phyloP scores from a whole-genome alignment of 2,888 invertebrate species.

The Eumerus sabulonum region DNA sequence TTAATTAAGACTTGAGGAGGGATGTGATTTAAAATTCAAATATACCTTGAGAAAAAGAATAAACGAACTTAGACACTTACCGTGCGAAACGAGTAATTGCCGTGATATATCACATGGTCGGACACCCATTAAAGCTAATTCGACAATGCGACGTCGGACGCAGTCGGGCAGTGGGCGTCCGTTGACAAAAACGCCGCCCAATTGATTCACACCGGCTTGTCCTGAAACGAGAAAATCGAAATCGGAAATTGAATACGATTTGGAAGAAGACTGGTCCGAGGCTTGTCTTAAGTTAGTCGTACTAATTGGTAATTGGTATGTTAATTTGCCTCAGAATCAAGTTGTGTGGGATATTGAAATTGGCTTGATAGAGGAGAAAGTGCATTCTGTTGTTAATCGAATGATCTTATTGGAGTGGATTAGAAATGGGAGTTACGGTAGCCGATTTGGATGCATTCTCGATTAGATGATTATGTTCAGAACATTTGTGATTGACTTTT shows the following conservation, averaged over 20 bases:
- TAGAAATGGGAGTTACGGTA: slow-evolving; percentile 58
- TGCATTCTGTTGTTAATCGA: slow-evolving; percentile 60
- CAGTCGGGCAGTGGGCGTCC: slow-evolving; percentile 98
- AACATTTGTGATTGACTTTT: not conserved
- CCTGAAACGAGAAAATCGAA: slow-evolving; percentile 81
- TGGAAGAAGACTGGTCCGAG: slow-evolving; percentile 32
- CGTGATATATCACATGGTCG: slow-evolving; percentile 98
- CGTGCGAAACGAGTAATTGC: slow-evolving; percentile 96
- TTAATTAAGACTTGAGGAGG: slow-evolving; percentile 37
- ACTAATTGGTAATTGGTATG: slow-evolving; percentile 67
- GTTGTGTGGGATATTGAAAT: slow-evolving; percentile 16
- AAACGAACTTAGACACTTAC: too few relatives aligned
- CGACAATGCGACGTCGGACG: slow-evolving; percentile 94
- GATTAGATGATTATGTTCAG: too few relatives aligned
- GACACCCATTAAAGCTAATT: slow-evolving; percentile 95
- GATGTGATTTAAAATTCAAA: slow-evolving; percentile 37
- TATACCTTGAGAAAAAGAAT: slow-evolving; percentile 21
- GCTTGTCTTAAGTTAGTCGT: not conserved
- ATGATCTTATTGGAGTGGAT: slow-evolving; percentile 30
- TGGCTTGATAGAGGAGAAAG: slow-evolving; percentile 22
- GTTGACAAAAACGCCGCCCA: slow-evolving; percentile 98
- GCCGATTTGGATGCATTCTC: slow-evolving; percentile 21
- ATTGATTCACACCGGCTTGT: slow-evolving; percentile 97
- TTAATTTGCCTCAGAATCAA: slow-evolving; percentile 33
- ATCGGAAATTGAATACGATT: slow-evolving; percentile 11